phyloP scores from a whole-genome alignment of 2,113 vertebrate species.

The Callipepla squamata region DNA sequence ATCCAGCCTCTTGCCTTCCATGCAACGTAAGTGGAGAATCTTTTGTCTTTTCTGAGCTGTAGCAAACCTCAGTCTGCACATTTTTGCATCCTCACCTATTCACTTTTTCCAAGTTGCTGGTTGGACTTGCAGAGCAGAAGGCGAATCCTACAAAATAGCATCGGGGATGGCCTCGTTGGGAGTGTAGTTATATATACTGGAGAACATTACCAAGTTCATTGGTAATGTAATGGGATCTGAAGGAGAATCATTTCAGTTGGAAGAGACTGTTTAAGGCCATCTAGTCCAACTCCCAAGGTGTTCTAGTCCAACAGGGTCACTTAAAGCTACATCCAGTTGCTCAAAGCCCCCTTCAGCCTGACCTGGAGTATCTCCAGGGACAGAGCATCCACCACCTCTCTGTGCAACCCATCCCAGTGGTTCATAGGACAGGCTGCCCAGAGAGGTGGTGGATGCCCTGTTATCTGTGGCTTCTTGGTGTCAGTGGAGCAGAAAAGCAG shows the following conservation, averaged over 20 bases:
- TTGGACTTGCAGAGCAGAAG: neutral
- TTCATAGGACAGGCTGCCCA: too few species aligned
- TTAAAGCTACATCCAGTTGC: too few species aligned
- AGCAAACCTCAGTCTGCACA: neutral
- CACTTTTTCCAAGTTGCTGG: neutral
- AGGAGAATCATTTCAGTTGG: neutral
- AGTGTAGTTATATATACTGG: neutral
- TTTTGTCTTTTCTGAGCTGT: neutral
- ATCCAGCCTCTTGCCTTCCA: neutral
- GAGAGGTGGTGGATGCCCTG: too few species aligned
- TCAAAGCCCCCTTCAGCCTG: too few species aligned
- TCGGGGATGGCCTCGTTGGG: neutral
- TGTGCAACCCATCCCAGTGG: too few species aligned
- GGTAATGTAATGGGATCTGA: neutral
- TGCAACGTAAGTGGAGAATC: neutral
- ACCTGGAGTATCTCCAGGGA: too few species aligned
- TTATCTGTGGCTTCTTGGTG: neutral
- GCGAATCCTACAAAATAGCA: neutral
- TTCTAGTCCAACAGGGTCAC: too few species aligned
- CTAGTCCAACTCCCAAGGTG: too few species aligned
- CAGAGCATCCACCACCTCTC: too few species aligned
- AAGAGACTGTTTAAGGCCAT: too few species aligned
- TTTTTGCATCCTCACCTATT: neutral
- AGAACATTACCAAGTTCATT: neutral
- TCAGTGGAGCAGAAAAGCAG: neutral